These are phyloP conservation scores for Diplodus sargus DNA, from an alignment of 2,797 vertebrate species.

Conservation along the genomic window DNA sequence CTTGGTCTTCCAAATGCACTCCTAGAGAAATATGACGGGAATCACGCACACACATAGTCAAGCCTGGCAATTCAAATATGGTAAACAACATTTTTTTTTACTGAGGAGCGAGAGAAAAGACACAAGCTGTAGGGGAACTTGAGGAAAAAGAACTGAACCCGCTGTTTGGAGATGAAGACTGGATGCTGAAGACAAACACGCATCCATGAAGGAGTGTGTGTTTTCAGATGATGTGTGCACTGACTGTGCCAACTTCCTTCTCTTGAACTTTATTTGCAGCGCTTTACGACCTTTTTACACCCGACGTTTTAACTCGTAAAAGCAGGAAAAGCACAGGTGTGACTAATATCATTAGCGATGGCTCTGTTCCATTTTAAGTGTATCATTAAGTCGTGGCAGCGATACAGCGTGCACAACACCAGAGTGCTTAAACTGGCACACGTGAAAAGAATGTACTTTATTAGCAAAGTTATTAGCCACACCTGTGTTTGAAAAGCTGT, in stretches of 20 bases:
- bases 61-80: constrained; percentile 54
- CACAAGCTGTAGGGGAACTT: constrained; percentile 20
- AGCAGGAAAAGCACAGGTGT: constrained; percentile 17
- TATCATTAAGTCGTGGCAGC: constrained; percentile 4
- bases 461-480: constrained; percentile 48
- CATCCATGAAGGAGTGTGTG: constrained; percentile 16
- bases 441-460: constrained; percentile 23
- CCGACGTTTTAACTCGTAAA: constrained; percentile 18
- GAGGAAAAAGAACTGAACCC: constrained; percentile 5
- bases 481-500: constrained; percentile 44
- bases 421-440: constrained; percentile 1
- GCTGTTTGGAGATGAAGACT: constrained; percentile 22
- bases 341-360: constrained; percentile 38
- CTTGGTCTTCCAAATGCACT: constrained; percentile 58
- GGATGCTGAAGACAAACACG: constrained; percentile 1
- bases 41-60: constrained; percentile 11
- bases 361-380: constrained; percentile 16
- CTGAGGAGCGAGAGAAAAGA: constrained; percentile 24
- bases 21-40: constrained; percentile 55
- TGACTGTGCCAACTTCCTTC: background rate
- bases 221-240: constrained; percentile 42
- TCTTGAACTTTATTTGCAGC: constrained; percentile 27
- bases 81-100: constrained; percentile 52
- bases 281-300: constrained; percentile 10
- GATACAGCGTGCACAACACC: constrained; percentile 1